phyloP scores from a whole-genome alignment of 2,888 invertebrate genomes.

The Metalampra italica region DNA sequence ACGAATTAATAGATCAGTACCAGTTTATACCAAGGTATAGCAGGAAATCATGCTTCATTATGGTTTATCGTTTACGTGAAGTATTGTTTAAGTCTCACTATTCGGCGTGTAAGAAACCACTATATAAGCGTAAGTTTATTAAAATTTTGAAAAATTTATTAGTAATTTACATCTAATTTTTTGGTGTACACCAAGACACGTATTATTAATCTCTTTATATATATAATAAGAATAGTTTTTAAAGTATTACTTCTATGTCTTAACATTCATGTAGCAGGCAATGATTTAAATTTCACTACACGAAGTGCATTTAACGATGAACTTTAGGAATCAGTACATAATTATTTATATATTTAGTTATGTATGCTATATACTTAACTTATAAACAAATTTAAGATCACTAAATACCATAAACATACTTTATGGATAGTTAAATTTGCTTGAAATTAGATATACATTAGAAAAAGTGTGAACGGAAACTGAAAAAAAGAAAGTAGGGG shows the following conservation, averaged over 20 bases:
- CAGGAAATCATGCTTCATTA: conserved; percentile 56
- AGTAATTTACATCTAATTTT: conserved; percentile 40
- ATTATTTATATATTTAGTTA: conserved; percentile 26
- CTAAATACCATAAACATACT: conserved; percentile 47
- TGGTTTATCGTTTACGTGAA: conserved; percentile 30
- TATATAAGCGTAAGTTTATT: conserved; percentile 57
- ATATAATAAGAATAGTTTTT: conserved; percentile 34
- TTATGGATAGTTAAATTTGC: conserved; percentile 73
- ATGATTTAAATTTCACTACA: conserved; percentile 52
- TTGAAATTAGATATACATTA: conserved; percentile 39
- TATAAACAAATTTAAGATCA: conserved; percentile 37
- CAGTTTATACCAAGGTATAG: conserved; percentile 36
- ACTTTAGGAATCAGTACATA: conserved; percentile 39
- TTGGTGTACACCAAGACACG: conserved; percentile 63
- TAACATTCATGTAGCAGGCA: conserved; percentile 65
- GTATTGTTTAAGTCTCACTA: conserved; percentile 28
- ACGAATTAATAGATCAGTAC: conserved; percentile 39
- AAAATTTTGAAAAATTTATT: conserved; percentile 41
- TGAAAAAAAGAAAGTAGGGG: conserved; percentile 20
- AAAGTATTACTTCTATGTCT: conserved; percentile 39
- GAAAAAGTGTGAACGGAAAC: conserved; percentile 11
- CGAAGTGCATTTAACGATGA: conserved; percentile 60
- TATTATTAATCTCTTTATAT: conserved; percentile 28
- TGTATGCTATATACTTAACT: conserved; percentile 40
- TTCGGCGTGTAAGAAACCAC: conserved; percentile 54